Base-by-base conservation (phyloP, 1,140 invertebrate genomes). In the Pararge aegeria region DNA sequence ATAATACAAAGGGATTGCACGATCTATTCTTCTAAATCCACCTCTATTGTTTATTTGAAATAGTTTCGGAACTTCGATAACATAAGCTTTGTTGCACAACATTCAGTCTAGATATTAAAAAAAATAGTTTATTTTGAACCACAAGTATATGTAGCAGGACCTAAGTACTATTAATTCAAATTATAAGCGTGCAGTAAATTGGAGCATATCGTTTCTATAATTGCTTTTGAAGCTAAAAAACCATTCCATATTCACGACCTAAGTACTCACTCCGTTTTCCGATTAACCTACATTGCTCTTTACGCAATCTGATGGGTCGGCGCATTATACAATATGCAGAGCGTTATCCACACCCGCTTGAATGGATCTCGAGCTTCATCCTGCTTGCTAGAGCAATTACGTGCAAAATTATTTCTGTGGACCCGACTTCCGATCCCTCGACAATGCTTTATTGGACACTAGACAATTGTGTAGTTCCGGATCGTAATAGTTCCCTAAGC, bases 321-420 rank as follows among this genome's bases (percentile, higher is more conserved):
- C 57, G 49, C 40, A 53, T 60, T 54, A 60, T 60, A 60, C 51
- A 60, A 60, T 60, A 60, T 60, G 57, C 57, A 53, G 52, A 60
- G 44, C 56, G 27, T 60, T 53, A 27, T 40, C 40, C 51, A 50
- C 50, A 60, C 50, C 20, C 57, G 19, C 16, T 54, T 60, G 51
- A 54, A 53, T 60, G 15, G 57, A 29, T 52, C 40, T 52, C 37
- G 40, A n/a, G 49, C 42, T 59, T 59, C 44, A 59, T 44, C 49
- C 51, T 54, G 29, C 50, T 53, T 60, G 40, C 51, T 18, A 13
- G 18, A 27, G 51, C 51, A 19, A 49, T 38, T 38, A 50, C 51
- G 57, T 53, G 19, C 19, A 38, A 48, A 44, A 44, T 44, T 44
- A 44, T 44, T 44, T 44, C 15, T 16, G 19, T 44, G 15, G 40